Percentiles rank a stretch among this genome's conserved stretches.
Conservation (phyloP, 2,888 invertebrate genomes). For the Drosophila buzzatii region DNA sequence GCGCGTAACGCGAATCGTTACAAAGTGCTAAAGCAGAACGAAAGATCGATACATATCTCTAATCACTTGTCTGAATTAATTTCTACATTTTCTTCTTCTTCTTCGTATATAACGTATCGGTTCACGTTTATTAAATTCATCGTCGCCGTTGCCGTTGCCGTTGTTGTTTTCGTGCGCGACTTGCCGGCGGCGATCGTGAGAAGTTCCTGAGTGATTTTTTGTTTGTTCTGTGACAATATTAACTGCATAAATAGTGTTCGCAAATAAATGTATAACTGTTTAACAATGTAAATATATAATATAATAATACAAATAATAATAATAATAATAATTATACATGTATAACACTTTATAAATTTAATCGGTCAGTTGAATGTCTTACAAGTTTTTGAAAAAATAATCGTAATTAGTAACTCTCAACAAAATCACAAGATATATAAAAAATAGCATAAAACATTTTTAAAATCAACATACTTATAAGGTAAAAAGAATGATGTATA, state of each 20-base stretch:
- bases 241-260: constrained; percentile 26
- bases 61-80: constrained; percentile 3
- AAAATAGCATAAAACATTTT: constrained; percentile 13
- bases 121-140: constrained; percentile 1
- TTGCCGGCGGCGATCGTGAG: constrained; percentile 67
- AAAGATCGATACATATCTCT: constrained; percentile 27
- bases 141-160: constrained; percentile 1
- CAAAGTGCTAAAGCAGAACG: constrained; percentile 9
- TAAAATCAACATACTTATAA: constrained; percentile 21
- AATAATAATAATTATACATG: background rate
- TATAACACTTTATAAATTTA: background rate
- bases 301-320: background rate
- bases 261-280: constrained; percentile 20
- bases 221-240: constrained; percentile 58
- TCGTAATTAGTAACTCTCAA: constrained; percentile 19
- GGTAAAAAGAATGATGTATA: constrained; percentile 38
- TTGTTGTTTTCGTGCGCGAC: constrained; percentile 37
- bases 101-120: background rate
- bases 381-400: constrained; percentile 21
- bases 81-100: constrained; percentile 1
- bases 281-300: background rate
- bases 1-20: constrained; percentile 46
- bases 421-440: background rate
- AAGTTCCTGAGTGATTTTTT: constrained; percentile 62
- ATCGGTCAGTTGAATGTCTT: constrained; percentile 13